phyloP scores from a whole-genome alignment of 2,888 invertebrate species.

The Plutella xylostella region DNA sequence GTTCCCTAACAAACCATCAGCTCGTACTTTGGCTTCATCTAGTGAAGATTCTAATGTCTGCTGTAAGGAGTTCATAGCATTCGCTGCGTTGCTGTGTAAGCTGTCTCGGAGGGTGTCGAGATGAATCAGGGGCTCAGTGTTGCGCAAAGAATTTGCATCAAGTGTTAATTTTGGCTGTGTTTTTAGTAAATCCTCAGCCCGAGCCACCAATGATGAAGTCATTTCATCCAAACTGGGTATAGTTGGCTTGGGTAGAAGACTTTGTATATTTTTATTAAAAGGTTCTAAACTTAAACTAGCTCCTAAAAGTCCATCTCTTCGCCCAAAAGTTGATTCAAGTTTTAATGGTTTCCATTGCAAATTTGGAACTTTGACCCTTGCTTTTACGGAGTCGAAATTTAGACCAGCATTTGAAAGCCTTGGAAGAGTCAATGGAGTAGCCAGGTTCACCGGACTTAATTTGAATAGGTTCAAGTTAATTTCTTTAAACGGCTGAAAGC shows the following conservation, averaged over 20 bases:
- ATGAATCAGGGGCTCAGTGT: not conserved
- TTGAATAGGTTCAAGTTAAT: constrained; percentile 31
- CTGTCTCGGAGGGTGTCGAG: constrained; percentile 20
- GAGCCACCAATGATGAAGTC: not conserved
- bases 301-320: constrained; percentile 24
- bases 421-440: constrained; percentile 19
- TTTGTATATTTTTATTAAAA: constrained; percentile 14
- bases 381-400: constrained; percentile 31
- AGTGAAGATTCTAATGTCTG: constrained; percentile 29
- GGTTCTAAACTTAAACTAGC: constrained; percentile 24
- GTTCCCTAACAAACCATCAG: constrained; percentile 6
- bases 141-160: not conserved
- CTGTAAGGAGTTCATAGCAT: constrained; percentile 32
- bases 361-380: constrained; percentile 33
- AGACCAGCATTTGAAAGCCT: constrained; percentile 12
- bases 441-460: constrained; percentile 22
- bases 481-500: constrained; percentile 25
- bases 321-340: constrained; percentile 27
- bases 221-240: constrained; percentile 20
- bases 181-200: not conserved
- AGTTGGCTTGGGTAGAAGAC: not conserved
- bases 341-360: constrained; percentile 32
- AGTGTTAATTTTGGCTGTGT: not conserved
- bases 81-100: constrained; percentile 26
- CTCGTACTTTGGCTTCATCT: constrained; percentile 18